A percentile compares a stretch with the other conserved stretches of the same genome.
These are phyloP conservation scores for Sapajus apella DNA, from an alignment of 2,113 vertebrate species.

Conservation along the genomic window DNA sequence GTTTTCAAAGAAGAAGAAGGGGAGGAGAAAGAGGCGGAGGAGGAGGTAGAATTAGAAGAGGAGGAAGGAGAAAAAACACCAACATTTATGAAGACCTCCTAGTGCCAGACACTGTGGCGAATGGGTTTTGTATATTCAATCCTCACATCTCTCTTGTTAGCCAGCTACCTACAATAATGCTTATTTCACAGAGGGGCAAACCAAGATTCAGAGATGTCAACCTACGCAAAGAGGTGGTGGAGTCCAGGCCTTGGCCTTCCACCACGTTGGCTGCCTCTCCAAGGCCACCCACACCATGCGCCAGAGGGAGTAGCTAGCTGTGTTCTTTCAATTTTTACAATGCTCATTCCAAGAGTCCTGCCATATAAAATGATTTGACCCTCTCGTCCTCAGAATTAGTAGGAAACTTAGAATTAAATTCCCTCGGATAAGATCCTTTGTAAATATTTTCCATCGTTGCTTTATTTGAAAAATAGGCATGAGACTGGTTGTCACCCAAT, in stretches of 20 bases:
- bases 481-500: slow-evolving; percentile 75
- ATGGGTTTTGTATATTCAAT: neutral
- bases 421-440: slow-evolving; percentile 21
- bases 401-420: slow-evolving; percentile 41
- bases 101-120: neutral
- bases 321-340: neutral
- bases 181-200: neutral
- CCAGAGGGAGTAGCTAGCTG: neutral
- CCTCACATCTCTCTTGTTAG: neutral
- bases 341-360: neutral
- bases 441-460: slow-evolving; percentile 59
- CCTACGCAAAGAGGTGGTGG: neutral
- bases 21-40: neutral
- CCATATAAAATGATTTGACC: neutral
- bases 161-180: neutral
- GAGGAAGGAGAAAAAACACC: no score
- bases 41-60: neutral
- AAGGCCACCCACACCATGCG: rapidly evolving
- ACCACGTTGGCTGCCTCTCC: neutral
- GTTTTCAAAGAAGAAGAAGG: neutral
- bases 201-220: neutral
- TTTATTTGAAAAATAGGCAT: slow-evolving; percentile 38
- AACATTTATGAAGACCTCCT: no score
- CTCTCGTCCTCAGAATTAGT: neutral
- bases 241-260: rapidly evolving